Conservation (phyloP, 2,113 vertebrate species). For the Pygoscelis antarcticus region DNA sequence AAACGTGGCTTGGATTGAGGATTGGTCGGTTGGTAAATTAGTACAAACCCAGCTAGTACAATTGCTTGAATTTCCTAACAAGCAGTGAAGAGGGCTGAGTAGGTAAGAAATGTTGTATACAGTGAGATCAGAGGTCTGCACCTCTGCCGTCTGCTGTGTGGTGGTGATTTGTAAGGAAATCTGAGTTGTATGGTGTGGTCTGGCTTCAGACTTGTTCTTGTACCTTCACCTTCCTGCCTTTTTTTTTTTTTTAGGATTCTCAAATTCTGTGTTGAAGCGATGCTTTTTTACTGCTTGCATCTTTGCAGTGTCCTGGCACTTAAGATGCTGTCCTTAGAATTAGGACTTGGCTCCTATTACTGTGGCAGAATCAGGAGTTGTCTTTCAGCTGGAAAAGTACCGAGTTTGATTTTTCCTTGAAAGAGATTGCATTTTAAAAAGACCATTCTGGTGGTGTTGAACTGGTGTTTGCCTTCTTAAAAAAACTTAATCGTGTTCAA, state of each 20-base stretch:
- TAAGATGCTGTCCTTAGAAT: background rate
- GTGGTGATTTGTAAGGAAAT: background rate
- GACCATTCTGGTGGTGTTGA: background rate
- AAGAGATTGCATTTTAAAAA: background rate
- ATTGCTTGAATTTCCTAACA: background rate
- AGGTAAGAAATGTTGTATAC: background rate
- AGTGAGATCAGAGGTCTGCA: background rate
- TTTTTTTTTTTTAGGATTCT: background rate
- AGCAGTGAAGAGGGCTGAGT: background rate
- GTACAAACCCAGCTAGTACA: background rate
- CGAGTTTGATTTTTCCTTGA: slow-evolving; percentile 54
- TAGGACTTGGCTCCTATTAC: background rate
- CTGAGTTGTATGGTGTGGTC: background rate
- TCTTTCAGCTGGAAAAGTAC: slow-evolving; percentile 32
- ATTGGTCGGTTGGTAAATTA: background rate
- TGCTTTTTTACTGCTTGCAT: background rate
- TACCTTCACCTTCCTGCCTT: background rate
- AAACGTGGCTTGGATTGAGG: slow-evolving; percentile 28
- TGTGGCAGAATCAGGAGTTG: background rate
- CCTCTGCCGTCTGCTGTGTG: background rate
- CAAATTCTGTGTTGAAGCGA: background rate
- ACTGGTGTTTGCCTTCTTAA: background rate
- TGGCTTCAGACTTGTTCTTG: background rate
- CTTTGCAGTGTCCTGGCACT: background rate
- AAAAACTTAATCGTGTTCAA: background rate